Base-by-base conservation (phyloP, 1,140 invertebrate genomes). In the Cepaea nemoralis region DNA sequence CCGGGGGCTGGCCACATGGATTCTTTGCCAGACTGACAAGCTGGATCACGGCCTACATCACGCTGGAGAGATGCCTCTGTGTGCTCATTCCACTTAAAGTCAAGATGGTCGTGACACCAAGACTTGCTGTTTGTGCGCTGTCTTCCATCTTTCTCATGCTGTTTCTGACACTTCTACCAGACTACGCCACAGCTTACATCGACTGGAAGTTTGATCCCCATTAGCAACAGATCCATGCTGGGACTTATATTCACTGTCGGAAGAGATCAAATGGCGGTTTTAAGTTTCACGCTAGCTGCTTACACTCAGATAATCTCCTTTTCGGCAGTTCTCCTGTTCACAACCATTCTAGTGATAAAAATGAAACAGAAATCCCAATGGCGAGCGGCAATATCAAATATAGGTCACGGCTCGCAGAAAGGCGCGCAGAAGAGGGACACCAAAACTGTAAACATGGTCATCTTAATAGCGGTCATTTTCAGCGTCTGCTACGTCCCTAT, bases 241-340 rank as follows among this genome's bases (percentile, higher is more conserved):
- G 39, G 71, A 59, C 48, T 81, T 6, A 12, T 39, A 12, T 74
- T 55, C 24, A 16, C 24, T 45, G 59, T 67, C 50, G 45, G 39
- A 24, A 19, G 37, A 35, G 37, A 75, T 42, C 55, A 39, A 16
- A 22, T 63, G 37, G 10, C 75, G n/a, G 33, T 40, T 40, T 55
- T 66, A 35, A 24, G 31, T 33, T 48, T 39, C 73, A 14, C 74
- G 42, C 37, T 66, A 22, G 50, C 74, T 19, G 48, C 35, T 73
- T 66, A 22, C 39, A 24, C 75, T 24, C 80, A 70, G 33, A 33
- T 35, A n/a, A 37, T 59, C 55, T 31, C 80, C 27, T 73, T 81
- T 55, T 0, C 67, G 12, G 71, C 63, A 35, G 55, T 81, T 40
- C 75, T 75, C 33, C n/a, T 76, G 50, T 75, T 45, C 31, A 75